A percentile compares a stretch with the other conserved stretches of the same genome.
Evolutionary conservation across 2,888 invertebrate genomes (phyloP).

Genomic region (Coecobrya sp.): DNA sequence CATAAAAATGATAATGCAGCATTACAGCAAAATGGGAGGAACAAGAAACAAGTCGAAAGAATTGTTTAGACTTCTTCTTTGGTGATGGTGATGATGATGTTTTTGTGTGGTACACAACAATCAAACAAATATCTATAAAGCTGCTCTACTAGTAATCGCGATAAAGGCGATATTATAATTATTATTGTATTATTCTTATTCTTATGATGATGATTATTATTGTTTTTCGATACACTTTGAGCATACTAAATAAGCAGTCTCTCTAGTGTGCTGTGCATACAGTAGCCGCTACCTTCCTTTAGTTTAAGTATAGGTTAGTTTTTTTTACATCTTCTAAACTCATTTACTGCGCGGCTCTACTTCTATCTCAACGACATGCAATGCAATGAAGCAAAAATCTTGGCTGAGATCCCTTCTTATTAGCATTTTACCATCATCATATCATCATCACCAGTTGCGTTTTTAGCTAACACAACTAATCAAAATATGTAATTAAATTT

Average conservation of each 20-base stretch:
- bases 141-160: slow-evolving; percentile 80
- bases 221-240: slow-evolving; percentile 81
- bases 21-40: slow-evolving; percentile 49
- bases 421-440: slow-evolving; percentile 59
- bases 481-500: slow-evolving; percentile 83
- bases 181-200: slow-evolving; percentile 81
- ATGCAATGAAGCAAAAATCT: slow-evolving; percentile 70
- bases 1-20: slow-evolving; percentile 56
- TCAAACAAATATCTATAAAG: slow-evolving; percentile 71
- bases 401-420: slow-evolving; percentile 72
- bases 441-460: slow-evolving; percentile 51
- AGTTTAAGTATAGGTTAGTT: slow-evolving; percentile 77
- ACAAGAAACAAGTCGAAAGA: slow-evolving; percentile 48
- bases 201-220: slow-evolving; percentile 80
- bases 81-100: not conserved
- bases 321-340: slow-evolving; percentile 15
- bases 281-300: slow-evolving; percentile 74
- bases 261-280: slow-evolving; percentile 40
- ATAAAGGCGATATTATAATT: slow-evolving; percentile 82
- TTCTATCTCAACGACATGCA: slow-evolving; percentile 31
- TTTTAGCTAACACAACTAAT: slow-evolving; percentile 81
- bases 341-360: slow-evolving; percentile 20
- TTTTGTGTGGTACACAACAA: slow-evolving; percentile 61
- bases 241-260: slow-evolving; percentile 77
- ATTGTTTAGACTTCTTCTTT: slow-evolving; percentile 23